Conservation (phyloP, 2,888 invertebrate genomes). For the Zeuzera pyrina region DNA sequence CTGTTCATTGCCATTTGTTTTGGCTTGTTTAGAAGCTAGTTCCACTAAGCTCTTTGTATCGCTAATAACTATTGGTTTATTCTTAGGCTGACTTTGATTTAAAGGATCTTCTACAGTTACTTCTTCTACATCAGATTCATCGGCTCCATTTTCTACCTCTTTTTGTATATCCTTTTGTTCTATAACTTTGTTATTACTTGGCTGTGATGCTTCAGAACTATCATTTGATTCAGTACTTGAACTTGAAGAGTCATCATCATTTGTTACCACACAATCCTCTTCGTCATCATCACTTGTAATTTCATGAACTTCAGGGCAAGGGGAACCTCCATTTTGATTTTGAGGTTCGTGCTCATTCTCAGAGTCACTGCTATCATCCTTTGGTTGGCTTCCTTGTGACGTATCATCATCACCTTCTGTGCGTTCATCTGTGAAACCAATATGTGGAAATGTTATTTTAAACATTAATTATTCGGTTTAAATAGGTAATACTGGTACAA, state of each 20-base stretch:
- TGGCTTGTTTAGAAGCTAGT: slow-evolving; percentile 74
- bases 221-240: slow-evolving; percentile 69
- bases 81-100: slow-evolving; percentile 43
- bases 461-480: no score
- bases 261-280: slow-evolving; percentile 66
- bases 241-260: slow-evolving; percentile 69
- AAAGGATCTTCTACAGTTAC: slow-evolving; percentile 80
- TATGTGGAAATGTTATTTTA: no score
- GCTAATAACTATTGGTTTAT: slow-evolving; percentile 77
- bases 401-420: slow-evolving; percentile 67
- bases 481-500: no score
- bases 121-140: slow-evolving; percentile 77
- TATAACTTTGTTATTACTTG: slow-evolving; percentile 54
- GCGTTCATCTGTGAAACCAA: slow-evolving; percentile 45
- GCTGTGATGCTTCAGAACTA: slow-evolving; percentile 73
- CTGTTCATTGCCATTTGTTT: slow-evolving; percentile 48
- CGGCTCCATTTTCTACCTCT: slow-evolving; percentile 69
- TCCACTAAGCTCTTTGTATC: slow-evolving; percentile 82
- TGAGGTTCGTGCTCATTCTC: slow-evolving; percentile 44
- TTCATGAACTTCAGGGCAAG: slow-evolving; percentile 65
- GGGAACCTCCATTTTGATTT: slow-evolving; percentile 54
- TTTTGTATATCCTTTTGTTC: slow-evolving; percentile 72
- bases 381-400: slow-evolving; percentile 63
- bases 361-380: slow-evolving; percentile 61
- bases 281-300: slow-evolving; percentile 74